Percentiles rank a stretch among this genome's conserved stretches.
phyloP scores from a whole-genome alignment of 2,888 invertebrate genomes.

The Tortricodes alternella region DNA sequence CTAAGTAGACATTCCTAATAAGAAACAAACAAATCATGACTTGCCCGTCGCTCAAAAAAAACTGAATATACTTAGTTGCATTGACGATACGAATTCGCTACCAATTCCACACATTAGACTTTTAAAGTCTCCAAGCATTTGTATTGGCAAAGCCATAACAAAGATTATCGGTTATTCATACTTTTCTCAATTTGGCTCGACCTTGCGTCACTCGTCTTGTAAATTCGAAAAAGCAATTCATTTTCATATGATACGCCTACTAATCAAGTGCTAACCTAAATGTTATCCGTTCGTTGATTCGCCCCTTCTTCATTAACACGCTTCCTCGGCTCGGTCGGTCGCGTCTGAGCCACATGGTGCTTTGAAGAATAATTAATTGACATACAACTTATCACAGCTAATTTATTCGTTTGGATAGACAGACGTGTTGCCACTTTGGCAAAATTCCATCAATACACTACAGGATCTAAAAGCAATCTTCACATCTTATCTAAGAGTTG shows the following conservation, averaged over 20 bases:
- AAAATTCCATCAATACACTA: constrained; percentile 55
- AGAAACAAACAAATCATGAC: too few relatives aligned
- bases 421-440: constrained; percentile 76
- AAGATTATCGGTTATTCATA: too few relatives aligned
- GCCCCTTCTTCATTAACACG: constrained; percentile 54
- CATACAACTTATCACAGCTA: constrained; percentile 80
- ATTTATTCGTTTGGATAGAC: constrained; percentile 79
- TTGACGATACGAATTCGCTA: too few relatives aligned
- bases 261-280: constrained; percentile 40
- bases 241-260: constrained; percentile 20
- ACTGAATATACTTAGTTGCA: too few relatives aligned
- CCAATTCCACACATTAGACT: too few relatives aligned
- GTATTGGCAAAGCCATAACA: too few relatives aligned
- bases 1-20: too few relatives aligned
- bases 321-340: constrained; percentile 59
- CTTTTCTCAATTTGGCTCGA: background rate
- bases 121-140: too few relatives aligned
- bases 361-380: constrained; percentile 83
- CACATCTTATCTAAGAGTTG: constrained; percentile 35
- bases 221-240: constrained; percentile 12
- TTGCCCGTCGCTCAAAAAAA: too few relatives aligned
- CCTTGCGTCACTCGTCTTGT: background rate
- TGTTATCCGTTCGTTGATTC: constrained; percentile 35
- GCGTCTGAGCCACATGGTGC: constrained; percentile 73
- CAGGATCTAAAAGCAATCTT: constrained; percentile 41